Percentiles rank a stretch among this genome's conserved stretches.
phyloP scores from a whole-genome alignment of 2,113 vertebrate species.

The Entelurus aequoreus region DNA sequence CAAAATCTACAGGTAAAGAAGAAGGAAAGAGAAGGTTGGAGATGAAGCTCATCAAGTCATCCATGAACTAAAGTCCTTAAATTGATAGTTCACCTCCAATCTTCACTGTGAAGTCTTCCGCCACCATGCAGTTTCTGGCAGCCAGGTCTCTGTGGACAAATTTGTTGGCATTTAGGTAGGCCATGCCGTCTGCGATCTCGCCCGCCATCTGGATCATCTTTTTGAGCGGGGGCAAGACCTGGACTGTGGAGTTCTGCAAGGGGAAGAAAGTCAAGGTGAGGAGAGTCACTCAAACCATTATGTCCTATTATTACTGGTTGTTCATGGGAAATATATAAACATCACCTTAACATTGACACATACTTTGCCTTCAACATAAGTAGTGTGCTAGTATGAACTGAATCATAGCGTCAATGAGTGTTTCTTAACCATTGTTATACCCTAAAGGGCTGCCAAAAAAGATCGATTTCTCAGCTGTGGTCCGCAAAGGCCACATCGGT shows the following conservation, averaged over 20 bases:
- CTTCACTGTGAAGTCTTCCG: constrained; percentile 96
- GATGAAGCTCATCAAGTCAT: constrained; percentile 30
- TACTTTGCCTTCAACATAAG: no score
- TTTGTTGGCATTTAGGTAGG: constrained; percentile 98
- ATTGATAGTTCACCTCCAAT: constrained; percentile 83
- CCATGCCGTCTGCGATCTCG: constrained; percentile 97
- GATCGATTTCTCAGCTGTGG: no score
- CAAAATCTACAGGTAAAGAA: constrained; percentile 79
- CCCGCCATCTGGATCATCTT: constrained; percentile 99
- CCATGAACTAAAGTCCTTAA: constrained; percentile 34
- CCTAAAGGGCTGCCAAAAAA: no score
- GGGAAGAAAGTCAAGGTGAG: constrained; percentile 13
- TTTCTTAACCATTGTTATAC: no score
- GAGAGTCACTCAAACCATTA: neutral
- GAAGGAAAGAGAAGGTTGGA: constrained; percentile 22
- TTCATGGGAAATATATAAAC: no score
- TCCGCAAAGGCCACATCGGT: no score
- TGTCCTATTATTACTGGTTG: no score
- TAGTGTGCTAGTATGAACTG: no score
- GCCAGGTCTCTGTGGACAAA: constrained; percentile 97
- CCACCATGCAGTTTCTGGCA: constrained; percentile 98
- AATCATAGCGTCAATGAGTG: no score
- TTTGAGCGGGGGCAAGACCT: constrained; percentile 87
- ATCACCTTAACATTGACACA: no score
- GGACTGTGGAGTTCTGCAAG: constrained; percentile 77